Base-by-base conservation (phyloP, 2,113 vertebrate species). In the Oreochromis tanganicae region DNA sequence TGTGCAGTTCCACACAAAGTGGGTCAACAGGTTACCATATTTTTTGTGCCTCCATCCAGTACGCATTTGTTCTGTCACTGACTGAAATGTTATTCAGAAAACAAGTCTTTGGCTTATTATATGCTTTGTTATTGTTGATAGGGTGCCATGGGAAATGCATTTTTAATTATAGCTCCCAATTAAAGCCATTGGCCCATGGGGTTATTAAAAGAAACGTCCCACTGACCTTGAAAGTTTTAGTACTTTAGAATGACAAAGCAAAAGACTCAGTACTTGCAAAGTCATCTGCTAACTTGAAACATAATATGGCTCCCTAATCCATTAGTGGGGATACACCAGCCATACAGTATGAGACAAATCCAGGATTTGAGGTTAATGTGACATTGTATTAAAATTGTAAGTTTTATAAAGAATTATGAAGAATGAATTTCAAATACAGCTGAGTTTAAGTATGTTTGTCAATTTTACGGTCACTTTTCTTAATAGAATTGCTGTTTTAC, bases 171-270 rank as follows among this genome's bases (percentile, higher is more conserved):
- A 91, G 89, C 10, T 84, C 46, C 63, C 56, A 91, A 93, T 92
- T 92, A 88, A 93, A 95, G 87, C 85, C 68, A 57, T 27, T 88
- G 87, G 89, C 86, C 89, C 90, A 87, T 89, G 85, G 88, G 84
- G 82, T 93, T 87, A 87, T 89, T 87, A 81, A 59, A 80, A 89
- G 52, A 87, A 29, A 81, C 41, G 63, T 87, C 59, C 79, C 83
- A 36, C 54, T 93, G 93, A 94, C 92, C 91, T 94, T 95, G 91
- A 80, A 92, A 86, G 87, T 87, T 88, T 88, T 16, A 32, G 75
- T 48, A 66, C 68, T 87, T 56, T 9, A 24, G 17, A 86, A 85
- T 52, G 21, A 34, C 16, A 52, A 81, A 89, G 52, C 46, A 27
- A 73, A 79, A 82, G 57, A 86, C 79, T 71, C 46, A 83, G 73